Evolutionary conservation across 2,797 vertebrate species (phyloP).

Genomic region (Enteromius unitaeniatus): DNA sequence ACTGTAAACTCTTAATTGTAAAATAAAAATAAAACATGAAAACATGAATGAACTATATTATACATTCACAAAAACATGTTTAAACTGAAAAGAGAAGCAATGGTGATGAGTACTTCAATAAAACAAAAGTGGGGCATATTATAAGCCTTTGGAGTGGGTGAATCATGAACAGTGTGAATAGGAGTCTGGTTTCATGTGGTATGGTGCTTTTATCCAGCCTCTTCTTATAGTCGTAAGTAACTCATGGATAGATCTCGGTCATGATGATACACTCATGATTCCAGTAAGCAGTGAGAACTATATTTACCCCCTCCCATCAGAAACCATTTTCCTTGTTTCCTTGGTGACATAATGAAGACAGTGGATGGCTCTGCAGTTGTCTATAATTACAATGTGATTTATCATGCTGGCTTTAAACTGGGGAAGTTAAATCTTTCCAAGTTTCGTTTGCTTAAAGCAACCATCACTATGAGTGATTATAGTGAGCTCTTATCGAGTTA

Average conservation of each 20-base stretch:
- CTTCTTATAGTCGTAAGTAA: conserved; percentile 7
- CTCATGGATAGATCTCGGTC: conserved; percentile 31
- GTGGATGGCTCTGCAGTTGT: conserved; percentile 68
- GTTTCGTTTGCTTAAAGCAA: conserved; percentile 17
- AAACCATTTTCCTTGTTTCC: conserved; percentile 76
- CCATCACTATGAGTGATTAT: conserved; percentile 26
- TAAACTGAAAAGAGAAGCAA: conserved; percentile 7
- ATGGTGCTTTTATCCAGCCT: conserved; percentile 44
- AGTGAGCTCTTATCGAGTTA: not conserved
- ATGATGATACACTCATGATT: conserved; percentile 58
- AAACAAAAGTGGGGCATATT: conserved; percentile 6
- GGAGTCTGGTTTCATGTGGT: conserved; percentile 39
- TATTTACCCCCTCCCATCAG: conserved; percentile 72
- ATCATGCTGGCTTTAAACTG: conserved; percentile 77
- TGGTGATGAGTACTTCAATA: conserved; percentile 2
- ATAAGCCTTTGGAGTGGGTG: conserved; percentile 21
- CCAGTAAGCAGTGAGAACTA: conserved; percentile 72
- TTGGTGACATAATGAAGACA: conserved; percentile 73
- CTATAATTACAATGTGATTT: conserved; percentile 78
- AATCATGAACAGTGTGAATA: conserved; percentile 21
- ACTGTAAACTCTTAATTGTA: not conserved
- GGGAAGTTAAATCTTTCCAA: conserved; percentile 49
- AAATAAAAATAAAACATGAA: not conserved
- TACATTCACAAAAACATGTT: not conserved
- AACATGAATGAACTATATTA: not conserved